Percentiles rank a stretch among this genome's conserved stretches.
Evolutionary conservation across 2,888 invertebrate genomes (phyloP).

Genomic region (Bombylius major): DNA sequence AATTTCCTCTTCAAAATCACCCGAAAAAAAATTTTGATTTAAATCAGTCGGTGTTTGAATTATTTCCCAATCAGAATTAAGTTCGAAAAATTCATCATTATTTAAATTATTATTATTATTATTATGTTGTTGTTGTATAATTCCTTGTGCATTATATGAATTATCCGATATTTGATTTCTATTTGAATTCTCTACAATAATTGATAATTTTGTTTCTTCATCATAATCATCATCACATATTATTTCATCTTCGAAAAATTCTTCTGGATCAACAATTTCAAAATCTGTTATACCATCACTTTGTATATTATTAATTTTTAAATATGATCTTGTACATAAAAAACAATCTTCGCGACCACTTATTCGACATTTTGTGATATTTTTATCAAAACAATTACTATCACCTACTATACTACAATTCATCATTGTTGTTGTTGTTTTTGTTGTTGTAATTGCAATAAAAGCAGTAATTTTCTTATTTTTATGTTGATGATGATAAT

Average conservation of each 20-base stretch:
- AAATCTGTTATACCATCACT: conserved; percentile 10
- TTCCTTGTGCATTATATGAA: no score
- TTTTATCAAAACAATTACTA: background rate
- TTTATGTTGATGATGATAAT: background rate
- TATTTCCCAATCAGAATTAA: conserved; percentile 35
- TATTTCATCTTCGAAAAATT: conserved; percentile 30
- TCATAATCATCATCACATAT: no score
- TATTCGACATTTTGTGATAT: background rate
- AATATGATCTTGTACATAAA: background rate
- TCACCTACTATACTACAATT: background rate
- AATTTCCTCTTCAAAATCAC: conserved; percentile 31
- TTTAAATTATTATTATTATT: no score
- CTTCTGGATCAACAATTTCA: conserved; percentile 30
- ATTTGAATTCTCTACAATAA: no score
- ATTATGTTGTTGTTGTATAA: no score
- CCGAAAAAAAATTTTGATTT: conserved; percentile 27
- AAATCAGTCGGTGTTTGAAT: conserved; percentile 23
- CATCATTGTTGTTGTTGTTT: background rate
- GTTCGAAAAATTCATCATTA: conserved; percentile 22
- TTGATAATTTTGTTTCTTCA: no score
- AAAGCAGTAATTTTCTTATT: background rate
- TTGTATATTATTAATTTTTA: background rate
- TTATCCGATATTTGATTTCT: no score
- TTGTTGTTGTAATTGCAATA: background rate
- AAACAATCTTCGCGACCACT: background rate